Conservation (phyloP, 2,888 invertebrate genomes). For the Oligia strigilis region DNA sequence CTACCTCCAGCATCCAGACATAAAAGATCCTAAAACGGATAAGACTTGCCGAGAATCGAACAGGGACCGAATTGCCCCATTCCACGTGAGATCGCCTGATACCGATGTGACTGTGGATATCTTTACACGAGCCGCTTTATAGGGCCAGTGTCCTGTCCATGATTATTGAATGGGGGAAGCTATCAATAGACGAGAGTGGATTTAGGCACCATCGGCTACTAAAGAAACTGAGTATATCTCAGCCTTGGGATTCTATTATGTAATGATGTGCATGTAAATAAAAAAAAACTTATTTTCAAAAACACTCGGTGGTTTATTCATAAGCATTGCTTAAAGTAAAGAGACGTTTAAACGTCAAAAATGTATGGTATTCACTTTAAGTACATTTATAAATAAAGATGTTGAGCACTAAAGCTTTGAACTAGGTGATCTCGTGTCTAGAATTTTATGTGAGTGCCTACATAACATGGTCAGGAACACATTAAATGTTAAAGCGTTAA, state of each 20-base stretch:
- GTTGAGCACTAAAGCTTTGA: no score
- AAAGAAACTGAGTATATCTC: neutral
- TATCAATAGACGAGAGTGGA: slow-evolving; percentile 45
- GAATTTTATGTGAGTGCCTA: neutral
- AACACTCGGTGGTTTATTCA: no score
- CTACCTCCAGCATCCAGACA: slow-evolving; percentile 51
- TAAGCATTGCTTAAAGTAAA: no score
- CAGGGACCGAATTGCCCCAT: slow-evolving; percentile 64
- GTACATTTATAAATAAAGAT: no score
- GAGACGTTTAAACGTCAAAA: no score
- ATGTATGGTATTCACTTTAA: no score
- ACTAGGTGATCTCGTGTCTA: neutral
- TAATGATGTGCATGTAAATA: no score
- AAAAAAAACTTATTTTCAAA: no score
- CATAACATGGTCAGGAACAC: neutral
- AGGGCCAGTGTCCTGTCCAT: slow-evolving; percentile 28
- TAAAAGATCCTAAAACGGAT: slow-evolving; percentile 64
- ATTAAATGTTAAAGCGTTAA: neutral
- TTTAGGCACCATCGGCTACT: slow-evolving; percentile 3
- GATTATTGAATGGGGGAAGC: slow-evolving; percentile 57
- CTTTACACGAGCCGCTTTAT: slow-evolving; percentile 59
- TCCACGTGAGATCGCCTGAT: slow-evolving; percentile 68
- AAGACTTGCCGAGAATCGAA: slow-evolving; percentile 63
- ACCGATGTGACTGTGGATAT: slow-evolving; percentile 56
- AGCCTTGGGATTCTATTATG: no score